These are phyloP conservation scores for Halcyon malimbica DNA, from an alignment of 2,113 vertebrate genomes.

Conservation along the genomic window DNA sequence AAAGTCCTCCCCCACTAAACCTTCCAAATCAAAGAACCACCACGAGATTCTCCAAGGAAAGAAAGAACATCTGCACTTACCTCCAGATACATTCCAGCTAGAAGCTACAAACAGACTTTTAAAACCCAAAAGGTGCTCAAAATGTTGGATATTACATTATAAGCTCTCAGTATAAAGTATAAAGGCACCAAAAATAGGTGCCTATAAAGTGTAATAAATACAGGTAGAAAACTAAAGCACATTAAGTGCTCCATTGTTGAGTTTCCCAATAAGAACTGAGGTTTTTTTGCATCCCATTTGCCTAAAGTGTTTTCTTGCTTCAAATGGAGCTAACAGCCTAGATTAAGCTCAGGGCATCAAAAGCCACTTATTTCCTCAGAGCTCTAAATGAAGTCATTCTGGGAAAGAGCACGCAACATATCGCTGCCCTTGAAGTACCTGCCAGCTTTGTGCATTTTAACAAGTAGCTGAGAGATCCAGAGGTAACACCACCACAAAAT, in stretches of 20 bases:
- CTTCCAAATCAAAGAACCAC: background rate
- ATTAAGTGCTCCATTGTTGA: background rate
- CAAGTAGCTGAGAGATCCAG: background rate
- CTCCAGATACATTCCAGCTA: background rate
- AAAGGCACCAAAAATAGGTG: fast-evolving
- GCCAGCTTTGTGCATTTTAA: background rate
- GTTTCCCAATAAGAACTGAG: background rate
- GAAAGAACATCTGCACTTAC: background rate
- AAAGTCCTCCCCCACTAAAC: background rate
- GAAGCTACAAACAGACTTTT: background rate
- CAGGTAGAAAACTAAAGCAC: background rate
- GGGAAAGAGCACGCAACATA: background rate
- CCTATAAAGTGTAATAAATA: background rate
- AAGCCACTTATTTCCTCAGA: background rate
- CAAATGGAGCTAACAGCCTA: background rate
- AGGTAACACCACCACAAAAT: background rate
- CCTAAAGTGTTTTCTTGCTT: background rate
- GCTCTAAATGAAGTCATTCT: background rate
- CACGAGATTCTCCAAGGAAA: fast-evolving
- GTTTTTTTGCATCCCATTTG: background rate
- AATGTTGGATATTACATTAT: background rate
- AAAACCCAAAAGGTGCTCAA: background rate
- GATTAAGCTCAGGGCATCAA: background rate
- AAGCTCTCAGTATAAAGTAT: background rate
- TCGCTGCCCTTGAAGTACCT: background rate